A percentile compares a stretch with the other conserved stretches of the same genome.
phyloP scores from a whole-genome alignment of 2,888 invertebrate genomes.

The Drosophila helvetica region DNA sequence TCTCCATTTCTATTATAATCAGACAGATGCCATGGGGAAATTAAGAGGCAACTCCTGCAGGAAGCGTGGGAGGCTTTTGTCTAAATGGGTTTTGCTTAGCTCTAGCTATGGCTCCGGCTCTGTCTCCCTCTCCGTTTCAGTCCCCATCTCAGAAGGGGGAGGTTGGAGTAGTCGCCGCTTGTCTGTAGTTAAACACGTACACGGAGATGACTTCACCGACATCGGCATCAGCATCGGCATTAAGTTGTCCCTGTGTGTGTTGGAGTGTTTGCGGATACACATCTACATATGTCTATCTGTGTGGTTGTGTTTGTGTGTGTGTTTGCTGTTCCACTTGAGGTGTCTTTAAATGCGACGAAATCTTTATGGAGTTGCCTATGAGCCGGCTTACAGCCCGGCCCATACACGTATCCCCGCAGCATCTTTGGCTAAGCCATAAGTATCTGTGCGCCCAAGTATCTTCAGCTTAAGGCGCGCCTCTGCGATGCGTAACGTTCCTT shows the following conservation, averaged over 20 bases:
- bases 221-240: slow-evolving; percentile 34
- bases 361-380: slow-evolving; percentile 72
- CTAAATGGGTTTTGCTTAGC: slow-evolving; percentile 53
- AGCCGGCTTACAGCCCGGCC: slow-evolving; percentile 39
- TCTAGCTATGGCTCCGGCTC: slow-evolving; percentile 24
- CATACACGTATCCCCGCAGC: slow-evolving; percentile 17
- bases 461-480: slow-evolving; percentile 30
- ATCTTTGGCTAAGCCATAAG: slow-evolving; percentile 29
- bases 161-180: slow-evolving; percentile 29
- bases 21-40: slow-evolving; percentile 57
- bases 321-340: slow-evolving; percentile 75
- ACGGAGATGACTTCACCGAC: slow-evolving; percentile 43
- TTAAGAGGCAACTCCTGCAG: slow-evolving; percentile 51
- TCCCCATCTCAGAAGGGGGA: background rate
- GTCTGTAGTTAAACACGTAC: slow-evolving; percentile 72
- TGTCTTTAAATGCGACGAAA: slow-evolving; percentile 77
- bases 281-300: slow-evolving; percentile 13
- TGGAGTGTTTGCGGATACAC: slow-evolving; percentile 22
- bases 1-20: slow-evolving; percentile 47
- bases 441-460: slow-evolving; percentile 22
- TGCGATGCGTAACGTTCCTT: slow-evolving; percentile 39
- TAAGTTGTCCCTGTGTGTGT: slow-evolving; percentile 61
- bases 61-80: slow-evolving; percentile 43
- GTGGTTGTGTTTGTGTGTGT: slow-evolving; percentile 38
- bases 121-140: background rate